A percentile compares a stretch with the other conserved stretches of the same genome.
phyloP scores from a whole-genome alignment of 2,888 invertebrate genomes.

The Cheilosia vernalis region DNA sequence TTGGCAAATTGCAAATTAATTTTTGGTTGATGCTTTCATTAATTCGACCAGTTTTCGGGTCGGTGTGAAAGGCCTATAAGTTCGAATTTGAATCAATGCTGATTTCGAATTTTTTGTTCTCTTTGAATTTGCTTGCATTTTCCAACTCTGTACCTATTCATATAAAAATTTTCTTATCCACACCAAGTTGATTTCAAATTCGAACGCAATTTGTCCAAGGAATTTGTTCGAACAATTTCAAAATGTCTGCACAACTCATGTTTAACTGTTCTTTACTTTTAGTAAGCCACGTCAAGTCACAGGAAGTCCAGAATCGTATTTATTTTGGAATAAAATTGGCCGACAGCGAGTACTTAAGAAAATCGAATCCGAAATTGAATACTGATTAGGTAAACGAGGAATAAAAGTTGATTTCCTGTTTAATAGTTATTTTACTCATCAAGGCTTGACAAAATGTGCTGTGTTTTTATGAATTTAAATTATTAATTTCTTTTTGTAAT shows the following conservation, averaged over 20 bases:
- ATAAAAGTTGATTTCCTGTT: conserved; percentile 5
- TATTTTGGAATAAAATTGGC: conserved; percentile 83
- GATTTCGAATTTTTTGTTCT: no score
- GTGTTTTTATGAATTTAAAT: conserved; percentile 57
- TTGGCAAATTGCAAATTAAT: no score
- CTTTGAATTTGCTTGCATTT: neutral
- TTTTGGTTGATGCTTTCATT: no score
- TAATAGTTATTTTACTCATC: conserved; percentile 64
- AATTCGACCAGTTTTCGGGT: no score
- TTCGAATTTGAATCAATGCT: no score
- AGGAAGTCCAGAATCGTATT: conserved; percentile 80
- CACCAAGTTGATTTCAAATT: no score
- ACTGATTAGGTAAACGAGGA: conserved; percentile 65
- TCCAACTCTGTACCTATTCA: neutral
- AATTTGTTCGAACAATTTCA: no score
- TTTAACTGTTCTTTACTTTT: conserved; percentile 33
- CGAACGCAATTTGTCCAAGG: no score
- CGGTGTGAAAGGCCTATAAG: no score
- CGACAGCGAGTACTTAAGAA: conserved; percentile 82
- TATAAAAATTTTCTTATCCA: no score
- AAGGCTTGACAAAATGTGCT: conserved; percentile 60
- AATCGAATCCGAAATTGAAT: conserved; percentile 81
- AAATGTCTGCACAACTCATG: neutral
- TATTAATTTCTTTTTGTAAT: conserved; percentile 61
- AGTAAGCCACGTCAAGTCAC: conserved; percentile 81